Conservation (phyloP, 1,140 invertebrate species). For the Mamestra configurata region DNA sequence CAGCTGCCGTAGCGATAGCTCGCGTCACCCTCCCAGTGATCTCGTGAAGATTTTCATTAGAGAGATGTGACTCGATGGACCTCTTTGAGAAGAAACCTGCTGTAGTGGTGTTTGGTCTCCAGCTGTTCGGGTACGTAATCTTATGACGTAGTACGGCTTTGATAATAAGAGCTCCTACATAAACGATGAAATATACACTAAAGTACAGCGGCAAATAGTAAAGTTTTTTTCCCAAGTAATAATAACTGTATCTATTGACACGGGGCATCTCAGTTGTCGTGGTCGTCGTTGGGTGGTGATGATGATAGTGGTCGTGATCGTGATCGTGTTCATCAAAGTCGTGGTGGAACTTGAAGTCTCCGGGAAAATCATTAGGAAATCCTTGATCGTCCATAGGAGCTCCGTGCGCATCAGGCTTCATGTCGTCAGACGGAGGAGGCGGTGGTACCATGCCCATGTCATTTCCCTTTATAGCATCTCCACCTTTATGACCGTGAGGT, state of each 20-base stretch:
- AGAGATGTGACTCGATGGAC: constrained; percentile 76
- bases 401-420: constrained; percentile 64
- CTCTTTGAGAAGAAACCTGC: constrained; percentile 80
- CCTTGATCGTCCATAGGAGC: constrained; percentile 73
- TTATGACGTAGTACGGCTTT: constrained; percentile 94
- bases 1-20: constrained; percentile 76
- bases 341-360: constrained; percentile 85
- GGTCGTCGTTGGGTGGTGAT: constrained; percentile 86
- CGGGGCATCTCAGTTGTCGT: constrained; percentile 90
- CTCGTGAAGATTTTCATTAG: constrained; percentile 78
- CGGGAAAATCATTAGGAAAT: constrained; percentile 83
- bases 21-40: constrained; percentile 78
- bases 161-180: constrained; percentile 92
- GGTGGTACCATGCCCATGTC: constrained; percentile 75
- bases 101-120: constrained; percentile 77
- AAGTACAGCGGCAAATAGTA: constrained; percentile 95
- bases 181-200: constrained; percentile 94
- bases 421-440: constrained; percentile 63
- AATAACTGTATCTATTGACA: constrained; percentile 93
- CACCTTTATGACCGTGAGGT: constrained; percentile 66
- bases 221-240: constrained; percentile 93
- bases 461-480: constrained; percentile 67
- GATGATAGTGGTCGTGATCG: constrained; percentile 76
- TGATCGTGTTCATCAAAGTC: constrained; percentile 85
- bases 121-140: constrained; percentile 87